These are phyloP conservation scores for Catagonus wagneri DNA, from an alignment of 2,113 vertebrate genomes.

Conservation along the genomic window DNA sequence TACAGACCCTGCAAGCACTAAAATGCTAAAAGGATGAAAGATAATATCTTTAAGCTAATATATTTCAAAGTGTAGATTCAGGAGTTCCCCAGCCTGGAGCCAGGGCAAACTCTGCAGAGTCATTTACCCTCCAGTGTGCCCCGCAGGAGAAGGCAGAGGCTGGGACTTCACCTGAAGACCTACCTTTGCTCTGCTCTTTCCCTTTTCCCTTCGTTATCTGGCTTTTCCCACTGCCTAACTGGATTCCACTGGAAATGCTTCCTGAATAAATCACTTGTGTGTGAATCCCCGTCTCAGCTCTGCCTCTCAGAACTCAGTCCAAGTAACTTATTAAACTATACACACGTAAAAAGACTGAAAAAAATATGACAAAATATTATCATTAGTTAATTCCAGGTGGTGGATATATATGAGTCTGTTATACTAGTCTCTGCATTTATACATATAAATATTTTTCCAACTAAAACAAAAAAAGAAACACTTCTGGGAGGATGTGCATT, in stretches of 20 bases:
- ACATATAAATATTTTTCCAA: neutral
- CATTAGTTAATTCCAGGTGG: neutral
- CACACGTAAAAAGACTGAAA: neutral
- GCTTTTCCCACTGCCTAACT: neutral
- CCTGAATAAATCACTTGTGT: neutral
- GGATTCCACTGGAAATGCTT: neutral
- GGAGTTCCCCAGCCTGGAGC: neutral
- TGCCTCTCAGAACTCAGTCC: neutral
- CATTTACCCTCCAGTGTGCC: too few species aligned
- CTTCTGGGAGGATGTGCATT: neutral
- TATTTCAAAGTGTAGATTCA: neutral
- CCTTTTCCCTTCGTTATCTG: too few species aligned
- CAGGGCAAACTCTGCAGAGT: neutral
- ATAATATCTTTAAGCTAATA: too few species aligned
- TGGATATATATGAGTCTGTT: neutral
- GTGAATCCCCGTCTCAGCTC: neutral
- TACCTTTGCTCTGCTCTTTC: neutral
- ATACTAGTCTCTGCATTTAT: neutral
- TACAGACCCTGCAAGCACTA: too few species aligned
- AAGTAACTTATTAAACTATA: neutral
- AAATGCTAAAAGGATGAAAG: neutral
- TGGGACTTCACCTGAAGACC: neutral
- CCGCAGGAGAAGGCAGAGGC: neutral
- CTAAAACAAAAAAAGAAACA: neutral
- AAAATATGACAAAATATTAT: neutral